A percentile compares a stretch with the other conserved stretches of the same genome.
Evolutionary conservation across 2,888 invertebrate species (phyloP).

Genomic region (Alloscopus bannaensis): DNA sequence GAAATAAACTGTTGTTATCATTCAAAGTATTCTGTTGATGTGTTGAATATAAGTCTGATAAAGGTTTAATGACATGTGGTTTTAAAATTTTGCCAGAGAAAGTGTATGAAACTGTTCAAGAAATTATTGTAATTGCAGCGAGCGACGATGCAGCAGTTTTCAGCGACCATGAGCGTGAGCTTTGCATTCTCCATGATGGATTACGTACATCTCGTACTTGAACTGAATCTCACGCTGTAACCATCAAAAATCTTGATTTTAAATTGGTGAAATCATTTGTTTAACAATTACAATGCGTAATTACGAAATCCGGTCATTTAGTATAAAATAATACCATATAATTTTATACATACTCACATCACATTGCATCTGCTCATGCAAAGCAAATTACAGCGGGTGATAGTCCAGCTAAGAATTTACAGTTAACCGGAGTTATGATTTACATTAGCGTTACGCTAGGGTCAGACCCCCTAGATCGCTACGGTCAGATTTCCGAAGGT

Average conservation of each 20-base stretch:
- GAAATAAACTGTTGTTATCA: no score
- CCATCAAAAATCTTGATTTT: conserved; percentile 30
- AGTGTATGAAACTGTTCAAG: no score
- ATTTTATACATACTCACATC: background rate
- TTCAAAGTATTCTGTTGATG: no score
- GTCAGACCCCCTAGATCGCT: no score
- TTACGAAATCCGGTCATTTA: background rate
- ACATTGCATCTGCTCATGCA: conserved; percentile 66
- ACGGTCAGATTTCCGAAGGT: no score
- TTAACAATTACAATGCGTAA: background rate
- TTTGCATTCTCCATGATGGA: conserved; percentile 66
- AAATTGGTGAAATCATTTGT: background rate
- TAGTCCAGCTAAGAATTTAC: conserved; percentile 54
- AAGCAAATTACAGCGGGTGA: conserved; percentile 68
- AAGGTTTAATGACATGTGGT: no score
- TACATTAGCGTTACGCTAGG: no score
- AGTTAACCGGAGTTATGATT: no score
- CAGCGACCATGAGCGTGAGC: conserved; percentile 52
- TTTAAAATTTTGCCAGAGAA: no score
- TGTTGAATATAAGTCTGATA: no score
- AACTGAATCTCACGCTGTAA: conserved; percentile 58
- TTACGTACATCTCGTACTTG: conserved; percentile 65
- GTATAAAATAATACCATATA: background rate
- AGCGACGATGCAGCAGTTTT: background rate
- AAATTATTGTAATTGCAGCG: no score